A percentile compares a stretch with the other conserved stretches of the same genome.
phyloP scores from a whole-genome alignment of 2,113 vertebrate species.

The human region GRCh38 chr16:18244501-18245000 shows the following conservation, averaged over 20 bases:
- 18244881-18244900: background rate
- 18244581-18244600: background rate
- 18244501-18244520: background rate
- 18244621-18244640: background rate
- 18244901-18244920: background rate
- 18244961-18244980: background rate
- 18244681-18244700: background rate
- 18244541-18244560: background rate
- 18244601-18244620: background rate
- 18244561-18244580: background rate
- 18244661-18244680: background rate
- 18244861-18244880: background rate
- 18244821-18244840: background rate
- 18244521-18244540: accelerated
- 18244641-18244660: background rate
- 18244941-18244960: background rate
- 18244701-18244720: background rate
- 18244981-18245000: background rate
- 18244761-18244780: background rate
- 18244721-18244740: background rate
- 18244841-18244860: background rate
- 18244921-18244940: background rate
- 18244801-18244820: background rate
- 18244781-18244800: background rate
- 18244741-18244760: background rate